Evolutionary conservation across 1,140 invertebrate genomes (phyloP).

Genomic region (Zophobas atratus): DNA sequence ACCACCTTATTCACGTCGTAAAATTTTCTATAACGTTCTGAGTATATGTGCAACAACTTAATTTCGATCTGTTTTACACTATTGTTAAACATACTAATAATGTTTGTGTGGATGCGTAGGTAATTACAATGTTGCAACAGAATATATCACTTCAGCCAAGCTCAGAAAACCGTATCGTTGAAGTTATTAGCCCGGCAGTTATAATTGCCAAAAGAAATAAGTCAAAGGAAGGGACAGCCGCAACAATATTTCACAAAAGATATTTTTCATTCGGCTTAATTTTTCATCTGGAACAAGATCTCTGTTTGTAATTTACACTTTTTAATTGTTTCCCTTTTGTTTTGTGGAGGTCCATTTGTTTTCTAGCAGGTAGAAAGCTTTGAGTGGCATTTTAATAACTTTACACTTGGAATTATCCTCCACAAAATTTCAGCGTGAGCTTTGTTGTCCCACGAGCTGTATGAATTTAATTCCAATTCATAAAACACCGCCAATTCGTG

Average conservation of each 20-base stretch:
- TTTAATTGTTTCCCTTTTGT: constrained; percentile 63
- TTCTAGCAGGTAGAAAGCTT: constrained; percentile 45
- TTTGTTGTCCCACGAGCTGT: constrained; percentile 34
- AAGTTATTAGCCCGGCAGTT: constrained; percentile 56
- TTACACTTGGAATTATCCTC: constrained; percentile 38
- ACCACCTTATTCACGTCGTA: too few relatives aligned
- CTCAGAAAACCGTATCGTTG: constrained; percentile 2
- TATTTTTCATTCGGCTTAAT: constrained; percentile 61
- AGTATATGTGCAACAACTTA: too few relatives aligned
- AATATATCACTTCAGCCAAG: background rate
- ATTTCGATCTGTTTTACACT: too few relatives aligned
- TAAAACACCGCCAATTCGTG: constrained; percentile 5
- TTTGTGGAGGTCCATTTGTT: constrained; percentile 55
- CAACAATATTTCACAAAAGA: constrained; percentile 60
- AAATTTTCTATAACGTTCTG: too few relatives aligned
- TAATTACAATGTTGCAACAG: background rate
- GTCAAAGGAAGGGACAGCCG: constrained; percentile 50
- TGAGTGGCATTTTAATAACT: constrained; percentile 57
- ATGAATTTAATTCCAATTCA: constrained; percentile 28
- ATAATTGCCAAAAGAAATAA: constrained; percentile 57
- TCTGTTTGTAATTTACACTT: constrained; percentile 63
- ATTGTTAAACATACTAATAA: too few relatives aligned
- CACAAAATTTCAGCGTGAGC: constrained; percentile 5
- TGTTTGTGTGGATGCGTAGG: too few relatives aligned
- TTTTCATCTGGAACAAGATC: constrained; percentile 61